phyloP scores from a whole-genome alignment of 2,113 vertebrate genomes.

The Festucalex cinctus region DNA sequence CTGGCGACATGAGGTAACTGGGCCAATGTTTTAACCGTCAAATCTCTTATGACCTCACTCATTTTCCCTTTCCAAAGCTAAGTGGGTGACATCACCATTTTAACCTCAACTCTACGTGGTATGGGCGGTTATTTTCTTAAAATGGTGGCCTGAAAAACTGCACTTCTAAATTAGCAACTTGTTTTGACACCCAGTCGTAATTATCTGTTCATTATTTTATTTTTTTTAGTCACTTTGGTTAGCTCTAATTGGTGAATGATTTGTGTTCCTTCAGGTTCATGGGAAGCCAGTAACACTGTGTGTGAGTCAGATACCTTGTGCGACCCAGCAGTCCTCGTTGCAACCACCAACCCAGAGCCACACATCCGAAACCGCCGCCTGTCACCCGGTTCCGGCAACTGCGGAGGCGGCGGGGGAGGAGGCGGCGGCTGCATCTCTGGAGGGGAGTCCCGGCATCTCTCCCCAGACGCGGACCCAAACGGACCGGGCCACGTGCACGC shows the following conservation, averaged over 20 bases:
- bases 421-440: constrained; percentile 64
- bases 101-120: too few species aligned
- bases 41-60: neutral
- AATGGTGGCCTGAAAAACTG: too few species aligned
- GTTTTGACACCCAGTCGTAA: too few species aligned
- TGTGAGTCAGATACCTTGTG: constrained; percentile 74
- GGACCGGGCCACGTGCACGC: constrained; percentile 35
- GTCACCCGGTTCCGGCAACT: constrained; percentile 72
- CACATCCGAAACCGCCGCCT: constrained; percentile 79
- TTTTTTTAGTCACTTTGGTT: neutral
- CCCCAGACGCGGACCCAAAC: constrained; percentile 37
- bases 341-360: constrained; percentile 72
- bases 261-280: constrained; percentile 65
- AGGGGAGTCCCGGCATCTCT: constrained; percentile 49
- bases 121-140: too few species aligned
- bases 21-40: neutral
- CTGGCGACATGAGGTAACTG: neutral
- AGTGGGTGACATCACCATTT: neutral
- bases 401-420: constrained; percentile 72
- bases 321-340: constrained; percentile 70
- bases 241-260: neutral
- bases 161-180: too few species aligned
- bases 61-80: neutral
- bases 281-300: constrained; percentile 74
- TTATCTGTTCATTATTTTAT: too few species aligned